Evolutionary conservation across 2,797 vertebrate species (phyloP).

Genomic region (Pseudotriccus pelzelni): DNA sequence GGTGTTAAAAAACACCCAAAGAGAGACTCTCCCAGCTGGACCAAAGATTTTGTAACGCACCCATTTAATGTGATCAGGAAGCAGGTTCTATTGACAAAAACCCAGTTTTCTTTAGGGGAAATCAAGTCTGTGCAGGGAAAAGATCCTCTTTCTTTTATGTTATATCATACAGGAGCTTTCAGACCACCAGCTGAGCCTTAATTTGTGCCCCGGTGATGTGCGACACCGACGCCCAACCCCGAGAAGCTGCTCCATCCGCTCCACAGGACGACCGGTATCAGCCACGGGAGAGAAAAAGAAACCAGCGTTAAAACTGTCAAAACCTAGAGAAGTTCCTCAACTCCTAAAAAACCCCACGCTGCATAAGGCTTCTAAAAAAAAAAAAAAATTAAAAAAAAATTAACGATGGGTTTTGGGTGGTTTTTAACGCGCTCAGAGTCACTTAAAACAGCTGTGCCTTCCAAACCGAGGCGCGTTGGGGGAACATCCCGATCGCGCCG

Average conservation of each 20-base stretch:
- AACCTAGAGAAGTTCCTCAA: neutral
- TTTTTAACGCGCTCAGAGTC: neutral
- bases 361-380: neutral
- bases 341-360: neutral
- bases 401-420: fast-evolving
- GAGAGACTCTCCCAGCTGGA: neutral
- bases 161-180: neutral
- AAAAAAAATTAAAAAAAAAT: neutral
- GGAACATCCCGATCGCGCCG: fast-evolving
- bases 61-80: fast-evolving
- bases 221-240: fast-evolving
- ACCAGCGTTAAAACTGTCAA: fast-evolving
- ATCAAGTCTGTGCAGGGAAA: neutral
- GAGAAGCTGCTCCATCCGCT: fast-evolving
- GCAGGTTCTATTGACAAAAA: fast-evolving
- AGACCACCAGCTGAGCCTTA: neutral
- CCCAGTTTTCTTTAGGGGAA: neutral
- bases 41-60: neutral
- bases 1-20: fast-evolving
- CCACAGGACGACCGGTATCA: fast-evolving
- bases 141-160: fast-evolving
- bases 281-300: fast-evolving
- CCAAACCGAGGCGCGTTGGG: fast-evolving
- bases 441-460: neutral
- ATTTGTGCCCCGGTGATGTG: neutral